Base-by-base conservation (phyloP, 2,113 vertebrate genomes). In the Cololabis saira region DNA sequence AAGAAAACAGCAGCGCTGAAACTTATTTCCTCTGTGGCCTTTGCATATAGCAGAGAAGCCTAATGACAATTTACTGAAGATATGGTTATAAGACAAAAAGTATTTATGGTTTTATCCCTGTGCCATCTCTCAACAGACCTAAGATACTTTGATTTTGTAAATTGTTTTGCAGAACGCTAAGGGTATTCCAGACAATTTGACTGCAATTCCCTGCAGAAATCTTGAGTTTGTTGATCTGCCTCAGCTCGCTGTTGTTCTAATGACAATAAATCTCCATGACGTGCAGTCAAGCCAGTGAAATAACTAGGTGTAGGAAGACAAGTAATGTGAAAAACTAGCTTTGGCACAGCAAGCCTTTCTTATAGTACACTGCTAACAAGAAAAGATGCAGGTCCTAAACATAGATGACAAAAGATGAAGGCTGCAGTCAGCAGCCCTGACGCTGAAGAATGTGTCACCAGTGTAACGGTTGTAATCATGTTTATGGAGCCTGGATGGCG, bases 141-240 rank as follows among this genome's bases (percentile, higher is more conserved):
- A 71, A 73, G 84, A 86, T 72, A 66, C 63, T 27, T 47, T 40
- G 44, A 43, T 68, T 73, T 58, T 69, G 27, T 63, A 42, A 27
- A 62, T 77, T 77, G 49, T 61, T 48, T 45, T 61, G 59, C 50
- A 47, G 52, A 68, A 64, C 21, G 19, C 50, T 11, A 43, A 17
- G 41, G 43, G 47, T 42, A 71, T 80, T 80, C 68, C 55, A 50
- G 52, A 83, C 43, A 37, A 37, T 37, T 37, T 37, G 33, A 37
- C 33, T 6, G 10, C 59, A 63, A 48, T 74, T 86, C 75, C 69
- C 64, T 67, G 47, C 37, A 80, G 79, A 75, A 74, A 72, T 59
- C 53, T 48, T 43, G 49, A 22, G 63, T 51, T 70, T 71, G 67
- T 72, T 80, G 70, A 80, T 78, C 57, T 58, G 62, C 62, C 48